Percentiles rank a stretch among this genome's conserved stretches.
phyloP scores from a whole-genome alignment of 2,113 vertebrate genomes.

The Dasyprocta punctata region DNA sequence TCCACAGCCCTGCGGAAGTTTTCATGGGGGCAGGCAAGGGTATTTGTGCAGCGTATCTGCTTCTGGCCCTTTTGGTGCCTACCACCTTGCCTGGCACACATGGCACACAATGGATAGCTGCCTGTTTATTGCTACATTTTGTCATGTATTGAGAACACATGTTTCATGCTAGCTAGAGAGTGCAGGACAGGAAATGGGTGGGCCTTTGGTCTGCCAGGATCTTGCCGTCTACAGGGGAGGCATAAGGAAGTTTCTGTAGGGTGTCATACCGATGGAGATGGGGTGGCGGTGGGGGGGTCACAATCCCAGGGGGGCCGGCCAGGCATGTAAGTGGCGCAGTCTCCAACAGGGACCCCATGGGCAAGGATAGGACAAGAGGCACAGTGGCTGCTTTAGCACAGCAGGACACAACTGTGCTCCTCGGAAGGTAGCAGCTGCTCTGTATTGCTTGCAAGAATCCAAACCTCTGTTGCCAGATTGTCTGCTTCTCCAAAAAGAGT shows the following conservation, averaged over 20 bases:
- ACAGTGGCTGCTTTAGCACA: neutral
- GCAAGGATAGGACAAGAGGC: neutral
- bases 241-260: neutral
- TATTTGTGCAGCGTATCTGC: neutral
- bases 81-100: neutral
- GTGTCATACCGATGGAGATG: accelerated
- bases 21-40: neutral
- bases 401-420: accelerated
- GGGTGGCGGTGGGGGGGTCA: neutral
- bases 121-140: neutral
- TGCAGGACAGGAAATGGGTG: neutral
- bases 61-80: neutral
- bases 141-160: neutral
- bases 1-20: neutral
- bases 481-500: neutral
- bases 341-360: neutral
- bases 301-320: neutral
- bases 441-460: neutral
- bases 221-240: neutral
- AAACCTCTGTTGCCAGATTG: neutral
- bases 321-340: neutral
- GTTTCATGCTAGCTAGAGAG: neutral
- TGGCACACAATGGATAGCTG: neutral
- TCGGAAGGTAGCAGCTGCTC: neutral
- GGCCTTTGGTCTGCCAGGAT: neutral